phyloP scores from a whole-genome alignment of 2,888 invertebrate species.

The Mamestra brassicae region DNA sequence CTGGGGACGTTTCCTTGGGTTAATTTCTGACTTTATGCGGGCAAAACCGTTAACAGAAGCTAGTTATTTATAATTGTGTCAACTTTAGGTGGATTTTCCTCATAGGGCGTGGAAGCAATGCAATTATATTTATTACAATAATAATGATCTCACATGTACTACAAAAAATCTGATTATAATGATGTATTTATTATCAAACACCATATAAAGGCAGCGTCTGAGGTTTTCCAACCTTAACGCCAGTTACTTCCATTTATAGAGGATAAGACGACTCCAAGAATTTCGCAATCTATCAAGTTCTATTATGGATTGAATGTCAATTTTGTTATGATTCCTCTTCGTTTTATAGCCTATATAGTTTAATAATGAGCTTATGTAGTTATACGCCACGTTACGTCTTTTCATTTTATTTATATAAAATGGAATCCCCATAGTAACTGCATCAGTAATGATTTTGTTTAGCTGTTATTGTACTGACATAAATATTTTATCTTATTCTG shows the following conservation, averaged over 20 bases:
- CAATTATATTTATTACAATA: constrained; percentile 20
- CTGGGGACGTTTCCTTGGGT: too few species aligned
- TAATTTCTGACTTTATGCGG: background rate
- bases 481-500: too few species aligned
- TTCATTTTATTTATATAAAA: too few species aligned
- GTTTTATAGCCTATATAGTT: background rate
- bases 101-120: background rate
- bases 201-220: constrained; percentile 28
- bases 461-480: too few species aligned
- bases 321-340: constrained; percentile 38
- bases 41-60: background rate
- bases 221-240: constrained; percentile 27
- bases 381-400: too few species aligned
- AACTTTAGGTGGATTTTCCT: background rate
- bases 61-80: background rate
- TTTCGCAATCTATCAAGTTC: constrained; percentile 40
- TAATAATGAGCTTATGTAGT: background rate
- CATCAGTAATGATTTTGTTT: too few species aligned
- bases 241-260: constrained; percentile 35
- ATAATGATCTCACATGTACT: constrained; percentile 9
- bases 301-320: constrained; percentile 47
- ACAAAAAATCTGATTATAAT: constrained; percentile 24
- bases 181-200: background rate
- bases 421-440: too few species aligned
- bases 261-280: constrained; percentile 30